Evolutionary conservation across 2,888 invertebrate genomes (phyloP).

Genomic region (Leptogaster cylindrica): DNA sequence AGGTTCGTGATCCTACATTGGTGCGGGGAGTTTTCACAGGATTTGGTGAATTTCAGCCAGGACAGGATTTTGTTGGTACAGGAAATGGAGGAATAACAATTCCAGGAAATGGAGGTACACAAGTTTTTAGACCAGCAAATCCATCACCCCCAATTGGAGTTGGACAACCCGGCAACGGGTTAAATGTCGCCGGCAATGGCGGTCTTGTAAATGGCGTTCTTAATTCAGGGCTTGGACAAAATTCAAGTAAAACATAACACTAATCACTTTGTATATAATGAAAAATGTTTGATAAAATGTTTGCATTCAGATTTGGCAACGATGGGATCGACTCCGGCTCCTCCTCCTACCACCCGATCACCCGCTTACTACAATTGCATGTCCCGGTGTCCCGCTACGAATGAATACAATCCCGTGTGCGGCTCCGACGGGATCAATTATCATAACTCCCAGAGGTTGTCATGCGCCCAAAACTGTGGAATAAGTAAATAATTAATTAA

Average conservation of each 20-base stretch:
- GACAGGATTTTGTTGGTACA: not conserved
- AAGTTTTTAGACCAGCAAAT: not conserved
- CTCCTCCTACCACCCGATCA: constrained; percentile 43
- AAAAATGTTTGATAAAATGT: not conserved
- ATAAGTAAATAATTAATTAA: not conserved
- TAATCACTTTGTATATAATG: not conserved
- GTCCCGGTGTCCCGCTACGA: not conserved
- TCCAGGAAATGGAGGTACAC: constrained; percentile 9
- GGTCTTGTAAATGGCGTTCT: not conserved
- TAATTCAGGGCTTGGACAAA: not conserved
- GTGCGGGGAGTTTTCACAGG: constrained; percentile 18
- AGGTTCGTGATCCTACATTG: not conserved
- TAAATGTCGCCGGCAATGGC: not conserved
- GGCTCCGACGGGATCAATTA: not conserved
- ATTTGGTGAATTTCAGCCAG: constrained; percentile 22
- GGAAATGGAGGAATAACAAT: not conserved
- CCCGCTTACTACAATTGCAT: constrained; percentile 46
- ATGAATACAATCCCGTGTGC: not conserved
- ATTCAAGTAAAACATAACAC: not conserved
- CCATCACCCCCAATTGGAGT: constrained; percentile 7
- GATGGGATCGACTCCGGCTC: constrained; percentile 39
- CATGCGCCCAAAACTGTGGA: not conserved
- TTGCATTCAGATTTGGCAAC: not conserved
- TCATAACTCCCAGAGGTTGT: not conserved
- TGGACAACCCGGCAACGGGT: not conserved